Conservation (phyloP, 2,797 vertebrate species). For the Leptodactylus fallax region DNA sequence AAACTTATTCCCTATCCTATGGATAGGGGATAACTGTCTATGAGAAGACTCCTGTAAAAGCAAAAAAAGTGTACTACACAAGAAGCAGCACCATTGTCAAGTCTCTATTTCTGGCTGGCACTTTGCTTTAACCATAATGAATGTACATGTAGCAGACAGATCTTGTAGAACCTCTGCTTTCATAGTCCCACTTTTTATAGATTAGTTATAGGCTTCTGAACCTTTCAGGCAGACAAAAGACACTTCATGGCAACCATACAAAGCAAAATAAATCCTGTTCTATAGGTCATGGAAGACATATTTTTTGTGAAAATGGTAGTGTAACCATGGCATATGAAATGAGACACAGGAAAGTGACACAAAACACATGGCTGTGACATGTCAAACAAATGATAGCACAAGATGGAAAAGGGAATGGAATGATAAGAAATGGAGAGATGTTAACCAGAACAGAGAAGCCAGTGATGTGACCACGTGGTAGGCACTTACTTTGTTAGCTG, state of each 20-base stretch:
- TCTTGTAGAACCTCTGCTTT: too few species aligned
- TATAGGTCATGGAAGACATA: neutral
- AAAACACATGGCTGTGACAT: neutral
- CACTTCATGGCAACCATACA: neutral
- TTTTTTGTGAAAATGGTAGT: constrained; percentile 7
- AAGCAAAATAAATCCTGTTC: neutral
- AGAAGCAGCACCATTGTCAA: too few species aligned
- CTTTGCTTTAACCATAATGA: neutral
- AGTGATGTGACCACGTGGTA: neutral
- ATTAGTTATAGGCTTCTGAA: neutral
- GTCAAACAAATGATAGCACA: neutral
- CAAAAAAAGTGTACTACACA: too few species aligned
- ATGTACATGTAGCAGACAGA: neutral
- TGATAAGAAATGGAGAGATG: constrained; percentile 26
- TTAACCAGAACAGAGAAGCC: neutral
- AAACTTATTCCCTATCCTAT: too few species aligned
- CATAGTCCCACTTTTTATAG: neutral
- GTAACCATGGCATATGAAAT: neutral
- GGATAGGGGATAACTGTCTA: too few species aligned
- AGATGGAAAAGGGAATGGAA: constrained; percentile 19
- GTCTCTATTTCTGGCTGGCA: too few species aligned
- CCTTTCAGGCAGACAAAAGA: neutral
- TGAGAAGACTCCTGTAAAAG: too few species aligned
- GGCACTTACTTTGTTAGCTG: constrained; percentile 94
- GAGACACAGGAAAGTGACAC: neutral